A percentile compares a stretch with the other conserved stretches of the same genome.
Conservation (phyloP, 2,113 vertebrate genomes). For the Fregata magnificens region DNA sequence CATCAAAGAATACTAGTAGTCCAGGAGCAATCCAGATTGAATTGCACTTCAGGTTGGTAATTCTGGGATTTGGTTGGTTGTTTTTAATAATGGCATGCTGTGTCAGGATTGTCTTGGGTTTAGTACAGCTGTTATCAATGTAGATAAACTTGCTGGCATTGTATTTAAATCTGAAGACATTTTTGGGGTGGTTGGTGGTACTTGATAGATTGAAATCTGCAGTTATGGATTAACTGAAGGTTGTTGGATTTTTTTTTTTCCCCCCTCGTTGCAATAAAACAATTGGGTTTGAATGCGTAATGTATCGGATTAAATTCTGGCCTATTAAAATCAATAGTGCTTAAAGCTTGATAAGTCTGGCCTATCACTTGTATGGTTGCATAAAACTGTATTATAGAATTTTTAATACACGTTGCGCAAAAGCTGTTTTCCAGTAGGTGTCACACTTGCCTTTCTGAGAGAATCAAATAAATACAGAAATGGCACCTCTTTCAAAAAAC, state of each 20-base stretch:
- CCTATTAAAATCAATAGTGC: neutral
- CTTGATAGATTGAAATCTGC: neutral
- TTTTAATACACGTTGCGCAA: neutral
- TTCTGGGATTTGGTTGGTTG: neutral
- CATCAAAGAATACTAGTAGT: constrained; percentile 84
- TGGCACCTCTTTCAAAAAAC: neutral
- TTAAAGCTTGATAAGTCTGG: neutral
- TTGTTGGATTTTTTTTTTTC: neutral
- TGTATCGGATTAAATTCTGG: neutral
- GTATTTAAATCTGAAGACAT: neutral
- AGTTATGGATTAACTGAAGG: neutral
- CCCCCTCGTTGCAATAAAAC: neutral
- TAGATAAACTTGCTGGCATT: neutral
- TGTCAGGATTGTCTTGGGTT: neutral
- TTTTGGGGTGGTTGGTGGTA: neutral
- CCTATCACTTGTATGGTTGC: neutral
- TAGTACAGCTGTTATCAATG: neutral
- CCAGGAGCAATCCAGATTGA: constrained; percentile 92
- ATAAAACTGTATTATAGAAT: neutral
- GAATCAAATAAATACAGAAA: neutral
- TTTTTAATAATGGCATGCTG: neutral
- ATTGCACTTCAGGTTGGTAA: constrained; percentile 88
- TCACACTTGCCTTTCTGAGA: constrained; percentile 37
- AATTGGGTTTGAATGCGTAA: neutral
- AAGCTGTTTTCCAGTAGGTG: constrained; percentile 66